A percentile compares a stretch with the other conserved stretches of the same genome.
phyloP scores from a whole-genome alignment of 2,113 vertebrate species.

The Notothenia rossii region DNA sequence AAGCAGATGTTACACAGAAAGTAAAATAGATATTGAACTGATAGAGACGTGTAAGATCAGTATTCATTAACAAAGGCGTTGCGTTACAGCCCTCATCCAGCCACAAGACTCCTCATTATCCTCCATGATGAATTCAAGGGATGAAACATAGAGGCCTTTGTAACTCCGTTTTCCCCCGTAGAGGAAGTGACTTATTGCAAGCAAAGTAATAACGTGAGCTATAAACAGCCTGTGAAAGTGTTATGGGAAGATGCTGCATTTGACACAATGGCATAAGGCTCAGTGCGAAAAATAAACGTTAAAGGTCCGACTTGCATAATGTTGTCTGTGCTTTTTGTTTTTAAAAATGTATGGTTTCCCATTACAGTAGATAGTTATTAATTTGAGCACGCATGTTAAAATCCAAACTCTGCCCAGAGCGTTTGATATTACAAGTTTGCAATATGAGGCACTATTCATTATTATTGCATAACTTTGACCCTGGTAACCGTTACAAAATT shows the following conservation, averaged over 20 bases:
- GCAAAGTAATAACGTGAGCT: conserved; percentile 69
- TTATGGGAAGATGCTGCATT: conserved; percentile 68
- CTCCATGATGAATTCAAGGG: conserved; percentile 36
- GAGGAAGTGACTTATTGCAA: conserved; percentile 71
- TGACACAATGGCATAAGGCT: conserved; percentile 79
- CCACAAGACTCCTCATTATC: conserved; percentile 56
- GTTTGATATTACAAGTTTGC: conserved; percentile 75
- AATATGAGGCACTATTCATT: conserved; percentile 86
- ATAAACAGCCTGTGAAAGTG: conserved; percentile 71
- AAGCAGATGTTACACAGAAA: conserved; percentile 88
- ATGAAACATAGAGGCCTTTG: conserved; percentile 57
- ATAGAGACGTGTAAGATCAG: conserved; percentile 69
- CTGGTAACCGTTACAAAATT: conserved; percentile 88
- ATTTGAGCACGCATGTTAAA: conserved; percentile 61
- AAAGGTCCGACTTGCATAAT: conserved; percentile 80
- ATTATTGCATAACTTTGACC: conserved; percentile 91
- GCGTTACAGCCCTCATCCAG: conserved; percentile 53
- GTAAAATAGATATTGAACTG: conserved; percentile 79
- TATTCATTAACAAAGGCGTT: conserved; percentile 71
- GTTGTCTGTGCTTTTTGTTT: conserved; percentile 67
- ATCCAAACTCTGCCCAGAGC: conserved; percentile 62
- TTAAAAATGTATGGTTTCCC: conserved; percentile 33
- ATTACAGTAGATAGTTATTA: conserved; percentile 64
- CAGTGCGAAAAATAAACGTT: conserved; percentile 77
- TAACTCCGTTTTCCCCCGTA: conserved; percentile 47